A percentile compares a stretch with the other conserved stretches of the same genome.
Conservation (phyloP, 2,888 invertebrate species). For the Quadroppia sp. region DNA sequence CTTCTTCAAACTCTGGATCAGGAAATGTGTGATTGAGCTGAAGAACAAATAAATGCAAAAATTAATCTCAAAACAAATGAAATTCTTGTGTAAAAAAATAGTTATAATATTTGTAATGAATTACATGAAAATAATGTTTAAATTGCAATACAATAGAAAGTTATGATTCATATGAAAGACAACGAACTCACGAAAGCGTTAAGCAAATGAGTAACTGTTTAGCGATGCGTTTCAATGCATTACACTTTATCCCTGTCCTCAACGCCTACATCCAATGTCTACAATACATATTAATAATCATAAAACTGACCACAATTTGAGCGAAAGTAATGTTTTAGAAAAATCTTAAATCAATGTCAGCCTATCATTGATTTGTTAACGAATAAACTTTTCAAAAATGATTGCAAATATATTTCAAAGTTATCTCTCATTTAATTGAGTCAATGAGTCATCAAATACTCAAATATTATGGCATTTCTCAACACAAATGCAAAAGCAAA, state of each 20-base stretch:
- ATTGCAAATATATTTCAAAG: constrained; percentile 3
- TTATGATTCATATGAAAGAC: constrained; percentile 18
- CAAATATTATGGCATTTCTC: not conserved
- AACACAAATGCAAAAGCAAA: not conserved
- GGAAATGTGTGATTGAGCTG: constrained; percentile 23
- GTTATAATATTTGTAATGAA: too few species aligned
- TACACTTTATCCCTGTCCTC: not conserved
- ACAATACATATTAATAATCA: not conserved
- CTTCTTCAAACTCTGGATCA: constrained; percentile 34
- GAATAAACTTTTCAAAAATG: not conserved
- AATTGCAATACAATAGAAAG: not conserved
- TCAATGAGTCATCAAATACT: constrained; percentile 20
- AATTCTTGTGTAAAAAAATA: too few species aligned
- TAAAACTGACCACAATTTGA: not conserved
- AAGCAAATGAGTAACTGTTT: constrained; percentile 23
- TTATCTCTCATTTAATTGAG: not conserved
- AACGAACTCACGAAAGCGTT: constrained; percentile 18
- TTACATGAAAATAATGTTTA: not conserved
- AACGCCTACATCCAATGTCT: not conserved
- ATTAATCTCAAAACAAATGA: too few species aligned
- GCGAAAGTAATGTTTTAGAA: not conserved
- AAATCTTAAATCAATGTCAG: constrained; percentile 1
- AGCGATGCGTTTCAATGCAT: not conserved
- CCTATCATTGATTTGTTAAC: not conserved
- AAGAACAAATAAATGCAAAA: not conserved